These are phyloP conservation scores for Orchestia grillus DNA, from an alignment of 1,140 invertebrate species.

Conservation along the genomic window DNA sequence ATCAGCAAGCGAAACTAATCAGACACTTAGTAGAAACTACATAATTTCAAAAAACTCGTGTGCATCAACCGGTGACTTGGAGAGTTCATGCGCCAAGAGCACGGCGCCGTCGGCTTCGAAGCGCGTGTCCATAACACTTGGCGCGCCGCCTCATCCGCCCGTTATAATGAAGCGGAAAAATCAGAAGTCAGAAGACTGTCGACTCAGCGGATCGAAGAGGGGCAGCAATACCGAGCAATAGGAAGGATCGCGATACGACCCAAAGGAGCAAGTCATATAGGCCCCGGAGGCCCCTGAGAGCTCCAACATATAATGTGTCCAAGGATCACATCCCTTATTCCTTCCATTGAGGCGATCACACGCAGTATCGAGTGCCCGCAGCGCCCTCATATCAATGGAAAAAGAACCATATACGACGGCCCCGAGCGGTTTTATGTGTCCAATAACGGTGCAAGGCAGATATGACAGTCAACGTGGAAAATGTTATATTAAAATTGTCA, in stretches of 20 bases:
- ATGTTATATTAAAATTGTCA: neutral
- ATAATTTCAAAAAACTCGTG: neutral
- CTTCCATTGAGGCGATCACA: neutral
- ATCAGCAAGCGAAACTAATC: neutral
- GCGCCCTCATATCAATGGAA: neutral
- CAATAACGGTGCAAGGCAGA: neutral
- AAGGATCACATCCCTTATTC: constrained; percentile 10
- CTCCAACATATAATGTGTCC: neutral
- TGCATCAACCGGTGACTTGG: neutral
- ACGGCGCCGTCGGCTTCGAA: neutral
- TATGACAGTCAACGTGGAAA: neutral
- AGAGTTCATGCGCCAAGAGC: neutral
- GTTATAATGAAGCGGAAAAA: constrained; percentile 37
- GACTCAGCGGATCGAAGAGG: neutral
- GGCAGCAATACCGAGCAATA: constrained; percentile 24
- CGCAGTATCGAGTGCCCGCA: neutral
- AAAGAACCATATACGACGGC: neutral
- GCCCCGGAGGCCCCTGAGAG: neutral
- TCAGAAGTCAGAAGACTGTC: neutral
- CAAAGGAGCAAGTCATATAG: constrained; percentile 17
- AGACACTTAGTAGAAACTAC: neutral
- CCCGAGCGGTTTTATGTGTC: neutral
- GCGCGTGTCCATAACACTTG: neutral
- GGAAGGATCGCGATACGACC: neutral
- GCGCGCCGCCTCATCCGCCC: neutral